These are phyloP conservation scores for Euglossa dilemma DNA, from an alignment of 1,140 invertebrate genomes.

Conservation along the genomic window DNA sequence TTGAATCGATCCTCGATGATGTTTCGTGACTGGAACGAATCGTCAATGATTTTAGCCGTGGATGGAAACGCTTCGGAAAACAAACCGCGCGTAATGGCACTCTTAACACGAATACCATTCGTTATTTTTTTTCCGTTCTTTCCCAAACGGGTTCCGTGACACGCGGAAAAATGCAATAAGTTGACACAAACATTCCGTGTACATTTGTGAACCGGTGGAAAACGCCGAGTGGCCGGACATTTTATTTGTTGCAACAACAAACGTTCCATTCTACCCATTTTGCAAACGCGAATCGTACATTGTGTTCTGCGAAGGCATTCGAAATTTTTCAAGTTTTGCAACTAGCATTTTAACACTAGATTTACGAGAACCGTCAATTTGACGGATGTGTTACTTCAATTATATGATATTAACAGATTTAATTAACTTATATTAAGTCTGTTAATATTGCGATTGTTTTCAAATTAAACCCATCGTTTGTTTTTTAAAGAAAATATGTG, in stretches of 20 bases:
- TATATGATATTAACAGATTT: no score
- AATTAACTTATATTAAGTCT: no score
- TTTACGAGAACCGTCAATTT: no score
- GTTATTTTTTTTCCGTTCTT: not conserved
- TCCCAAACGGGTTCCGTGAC: not conserved
- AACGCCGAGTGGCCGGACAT: constrained; percentile 40
- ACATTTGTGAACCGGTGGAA: constrained; percentile 40
- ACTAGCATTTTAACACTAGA: not conserved
- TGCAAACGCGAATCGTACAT: constrained; percentile 56
- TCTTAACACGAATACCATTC: constrained; percentile 33
- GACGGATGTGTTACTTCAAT: no score
- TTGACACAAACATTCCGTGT: constrained; percentile 58
- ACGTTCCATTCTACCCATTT: constrained; percentile 51
- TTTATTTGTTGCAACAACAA: constrained; percentile 64
- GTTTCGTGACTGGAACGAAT: not conserved
- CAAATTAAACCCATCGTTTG: no score
- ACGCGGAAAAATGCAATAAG: constrained; percentile 25
- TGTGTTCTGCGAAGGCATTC: not conserved
- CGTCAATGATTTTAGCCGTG: not conserved
- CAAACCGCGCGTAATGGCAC: not conserved
- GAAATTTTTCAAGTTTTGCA: not conserved
- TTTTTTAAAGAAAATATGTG: no score
- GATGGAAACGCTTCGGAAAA: not conserved
- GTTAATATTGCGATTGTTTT: no score
- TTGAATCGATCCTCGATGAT: not conserved